phyloP scores from a whole-genome alignment of 1,140 invertebrate genomes.

The Limonius californicus region DNA sequence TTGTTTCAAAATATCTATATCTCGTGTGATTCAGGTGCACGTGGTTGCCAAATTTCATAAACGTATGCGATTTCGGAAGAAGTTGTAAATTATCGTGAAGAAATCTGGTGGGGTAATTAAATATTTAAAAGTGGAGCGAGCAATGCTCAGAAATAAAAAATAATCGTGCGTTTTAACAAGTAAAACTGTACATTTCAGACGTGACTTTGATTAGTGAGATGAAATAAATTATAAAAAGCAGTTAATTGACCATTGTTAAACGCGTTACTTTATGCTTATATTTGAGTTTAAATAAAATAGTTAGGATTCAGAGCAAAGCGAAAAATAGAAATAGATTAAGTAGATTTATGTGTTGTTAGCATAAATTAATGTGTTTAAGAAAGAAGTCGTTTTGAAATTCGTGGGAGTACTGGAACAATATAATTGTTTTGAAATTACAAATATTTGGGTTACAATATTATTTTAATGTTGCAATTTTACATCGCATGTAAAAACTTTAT shows the following conservation, averaged over 20 bases:
- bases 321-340: slow-evolving; percentile 15
- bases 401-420: slow-evolving; percentile 8
- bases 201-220: neutral
- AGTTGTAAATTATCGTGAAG: neutral
- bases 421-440: slow-evolving; percentile 9
- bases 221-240: neutral
- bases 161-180: neutral
- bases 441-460: slow-evolving; percentile 11
- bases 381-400: slow-evolving; percentile 8
- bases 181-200: neutral
- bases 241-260: neutral
- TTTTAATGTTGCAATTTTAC: slow-evolving; percentile 6
- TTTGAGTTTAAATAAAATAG: slow-evolving; percentile 3
- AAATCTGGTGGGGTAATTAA: neutral
- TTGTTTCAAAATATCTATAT: no score
- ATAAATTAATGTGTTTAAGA: slow-evolving; percentile 12
- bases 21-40: no score
- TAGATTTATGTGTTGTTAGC: slow-evolving; percentile 14
- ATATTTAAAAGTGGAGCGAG: neutral
- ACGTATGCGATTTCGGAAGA: neutral
- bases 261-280: neutral
- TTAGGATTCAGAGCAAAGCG: slow-evolving; percentile 12
- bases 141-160: neutral
- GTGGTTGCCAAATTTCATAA: neutral
- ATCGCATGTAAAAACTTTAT: neutral